These are phyloP conservation scores for Gymnothorax javanicus DNA, from an alignment of 2,797 vertebrate species.

Conservation along the genomic window DNA sequence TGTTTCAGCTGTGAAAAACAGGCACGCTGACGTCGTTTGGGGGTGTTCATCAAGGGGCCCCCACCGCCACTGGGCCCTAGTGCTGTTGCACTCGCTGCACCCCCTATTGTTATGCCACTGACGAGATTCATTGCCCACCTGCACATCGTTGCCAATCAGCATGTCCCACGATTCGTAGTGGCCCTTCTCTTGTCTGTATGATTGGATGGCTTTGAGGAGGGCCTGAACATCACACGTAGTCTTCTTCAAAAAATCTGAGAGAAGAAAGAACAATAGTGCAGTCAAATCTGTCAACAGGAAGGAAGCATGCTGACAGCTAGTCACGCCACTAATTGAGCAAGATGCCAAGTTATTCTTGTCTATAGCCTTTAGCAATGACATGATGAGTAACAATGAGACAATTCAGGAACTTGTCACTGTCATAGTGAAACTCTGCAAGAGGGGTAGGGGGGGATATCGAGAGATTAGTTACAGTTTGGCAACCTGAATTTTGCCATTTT, in stretches of 20 bases:
- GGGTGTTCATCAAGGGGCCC: too few relatives aligned
- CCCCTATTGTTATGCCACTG: too few relatives aligned
- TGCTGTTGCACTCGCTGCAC: too few relatives aligned
- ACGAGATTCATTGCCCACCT: constrained; percentile 65
- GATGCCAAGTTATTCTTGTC: background rate
- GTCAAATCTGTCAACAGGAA: background rate
- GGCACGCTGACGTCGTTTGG: too few relatives aligned
- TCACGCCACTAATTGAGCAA: constrained; percentile 3
- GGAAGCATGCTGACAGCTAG: background rate
- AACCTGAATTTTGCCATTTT: background rate
- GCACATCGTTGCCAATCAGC: constrained; percentile 78
- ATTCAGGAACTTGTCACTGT: background rate
- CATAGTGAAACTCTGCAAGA: constrained; percentile 7
- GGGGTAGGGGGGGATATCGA: background rate
- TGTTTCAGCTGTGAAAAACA: too few relatives aligned
- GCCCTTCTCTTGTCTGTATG: constrained; percentile 85
- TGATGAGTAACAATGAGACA: background rate
- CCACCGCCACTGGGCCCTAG: too few relatives aligned
- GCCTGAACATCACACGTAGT: constrained; percentile 77
- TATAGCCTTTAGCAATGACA: background rate
- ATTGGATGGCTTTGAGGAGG: constrained; percentile 79
- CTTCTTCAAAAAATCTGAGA: constrained; percentile 70
- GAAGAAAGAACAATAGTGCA: constrained; percentile 34
- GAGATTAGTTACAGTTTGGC: background rate
- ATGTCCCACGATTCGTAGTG: constrained; percentile 86